phyloP scores from a whole-genome alignment of 2,888 invertebrate species.

The Ophion ventricosus region DNA sequence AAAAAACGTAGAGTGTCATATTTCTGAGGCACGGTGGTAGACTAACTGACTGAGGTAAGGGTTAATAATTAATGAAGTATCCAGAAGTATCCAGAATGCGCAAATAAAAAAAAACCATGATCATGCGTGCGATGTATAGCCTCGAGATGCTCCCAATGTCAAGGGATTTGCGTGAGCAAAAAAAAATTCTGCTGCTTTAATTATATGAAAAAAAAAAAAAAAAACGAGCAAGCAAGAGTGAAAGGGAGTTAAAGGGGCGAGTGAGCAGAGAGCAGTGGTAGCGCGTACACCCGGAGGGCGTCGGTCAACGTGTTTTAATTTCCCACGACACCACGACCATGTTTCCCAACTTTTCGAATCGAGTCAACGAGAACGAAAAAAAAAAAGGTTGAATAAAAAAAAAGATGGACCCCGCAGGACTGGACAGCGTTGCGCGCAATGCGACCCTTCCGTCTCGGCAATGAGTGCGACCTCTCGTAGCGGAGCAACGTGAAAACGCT shows the following conservation, averaged over 20 bases:
- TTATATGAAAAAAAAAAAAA: slow-evolving; percentile 66
- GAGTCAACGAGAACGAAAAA: slow-evolving; percentile 61
- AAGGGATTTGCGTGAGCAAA: slow-evolving; percentile 55
- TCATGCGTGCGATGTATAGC: neutral
- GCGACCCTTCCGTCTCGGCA: slow-evolving; percentile 51
- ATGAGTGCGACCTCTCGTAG: slow-evolving; percentile 43
- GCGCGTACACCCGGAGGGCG: slow-evolving; percentile 59
- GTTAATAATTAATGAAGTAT: no score
- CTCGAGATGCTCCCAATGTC: slow-evolving; percentile 24
- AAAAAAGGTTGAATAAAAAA: slow-evolving; percentile 39
- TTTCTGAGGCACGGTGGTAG: no score
- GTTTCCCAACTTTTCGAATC: slow-evolving; percentile 71
- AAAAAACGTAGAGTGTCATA: no score
- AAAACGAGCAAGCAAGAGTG: neutral
- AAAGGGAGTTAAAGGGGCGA: neutral
- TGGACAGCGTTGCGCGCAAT: slow-evolving; percentile 35
- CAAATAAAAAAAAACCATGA: no score
- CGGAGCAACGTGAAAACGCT: slow-evolving; percentile 63
- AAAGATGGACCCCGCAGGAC: slow-evolving; percentile 49
- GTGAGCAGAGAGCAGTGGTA: neutral
- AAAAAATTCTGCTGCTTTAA: slow-evolving; percentile 70
- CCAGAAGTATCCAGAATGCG: no score
- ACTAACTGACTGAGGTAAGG: no score
- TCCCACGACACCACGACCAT: slow-evolving; percentile 71
- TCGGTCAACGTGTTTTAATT: slow-evolving; percentile 73